phyloP scores from a whole-genome alignment of 2,888 invertebrate species.

The Eupithecia exiguata region DNA sequence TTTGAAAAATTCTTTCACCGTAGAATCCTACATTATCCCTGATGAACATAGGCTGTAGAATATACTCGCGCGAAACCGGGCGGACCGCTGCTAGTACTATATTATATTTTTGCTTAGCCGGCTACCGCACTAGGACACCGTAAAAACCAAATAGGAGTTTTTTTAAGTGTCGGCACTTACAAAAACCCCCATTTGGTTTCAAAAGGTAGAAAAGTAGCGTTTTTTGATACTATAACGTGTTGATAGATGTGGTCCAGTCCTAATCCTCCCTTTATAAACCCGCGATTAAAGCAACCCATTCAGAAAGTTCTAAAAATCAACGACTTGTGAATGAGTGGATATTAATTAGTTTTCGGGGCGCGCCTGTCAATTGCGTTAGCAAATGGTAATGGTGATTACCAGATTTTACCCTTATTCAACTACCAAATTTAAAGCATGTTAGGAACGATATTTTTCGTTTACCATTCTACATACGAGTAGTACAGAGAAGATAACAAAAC shows the following conservation, averaged over 20 bases:
- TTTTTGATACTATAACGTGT: neutral
- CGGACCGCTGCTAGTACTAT: too few species aligned
- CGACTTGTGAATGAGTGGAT: conserved; percentile 72
- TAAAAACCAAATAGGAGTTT: too few species aligned
- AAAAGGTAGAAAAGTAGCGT: too few species aligned
- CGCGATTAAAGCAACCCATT: conserved; percentile 23
- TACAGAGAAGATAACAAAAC: too few species aligned
- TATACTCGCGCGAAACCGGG: too few species aligned
- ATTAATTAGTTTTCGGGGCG: conserved; percentile 66
- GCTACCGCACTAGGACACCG: neutral
- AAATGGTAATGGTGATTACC: neutral
- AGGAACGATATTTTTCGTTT: neutral
- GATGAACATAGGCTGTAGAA: too few species aligned
- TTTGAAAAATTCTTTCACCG: too few species aligned
- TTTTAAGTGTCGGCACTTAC: neutral
- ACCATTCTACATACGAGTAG: neutral
- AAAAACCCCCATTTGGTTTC: neutral
- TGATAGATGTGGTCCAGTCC: neutral
- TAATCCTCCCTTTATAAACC: conserved; percentile 24
- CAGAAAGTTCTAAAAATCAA: conserved; percentile 50
- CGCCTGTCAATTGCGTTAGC: neutral
- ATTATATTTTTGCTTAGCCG: neutral
- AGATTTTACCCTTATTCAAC: neutral
- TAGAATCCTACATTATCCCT: too few species aligned
- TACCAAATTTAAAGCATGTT: neutral